Conservation (phyloP, 2,888 invertebrate species). For the Dasysyrphus tricinctus region DNA sequence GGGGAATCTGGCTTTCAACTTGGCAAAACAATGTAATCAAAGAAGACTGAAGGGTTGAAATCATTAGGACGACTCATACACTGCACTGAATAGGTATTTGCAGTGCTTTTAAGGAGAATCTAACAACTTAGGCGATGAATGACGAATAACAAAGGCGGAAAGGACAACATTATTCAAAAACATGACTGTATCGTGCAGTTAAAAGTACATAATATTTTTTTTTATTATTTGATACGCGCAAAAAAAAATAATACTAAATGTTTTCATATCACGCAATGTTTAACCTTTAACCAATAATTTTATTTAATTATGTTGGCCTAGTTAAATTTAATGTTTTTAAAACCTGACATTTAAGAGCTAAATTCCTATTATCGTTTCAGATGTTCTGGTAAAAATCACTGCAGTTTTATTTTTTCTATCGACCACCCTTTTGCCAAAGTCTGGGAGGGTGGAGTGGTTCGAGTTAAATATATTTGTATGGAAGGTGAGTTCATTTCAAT, state of each 20-base stretch:
- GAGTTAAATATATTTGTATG: constrained; percentile 89
- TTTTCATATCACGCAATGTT: constrained; percentile 19
- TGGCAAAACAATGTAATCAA: constrained; percentile 65
- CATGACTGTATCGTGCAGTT: constrained; percentile 15
- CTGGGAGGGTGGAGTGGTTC: constrained; percentile 88
- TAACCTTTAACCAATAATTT: constrained; percentile 22
- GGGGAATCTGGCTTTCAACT: constrained; percentile 48
- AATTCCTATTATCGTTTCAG: constrained; percentile 78
- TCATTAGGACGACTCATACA: constrained; percentile 38
- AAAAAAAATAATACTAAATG: constrained; percentile 3
- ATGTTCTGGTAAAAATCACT: constrained; percentile 90
- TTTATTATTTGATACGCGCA: background rate
- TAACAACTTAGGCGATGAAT: constrained; percentile 25
- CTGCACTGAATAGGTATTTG: constrained; percentile 36
- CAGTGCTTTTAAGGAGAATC: constrained; percentile 44
- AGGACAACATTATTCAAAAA: constrained; percentile 20
- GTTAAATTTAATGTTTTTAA: background rate
- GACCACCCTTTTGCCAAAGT: constrained; percentile 87
- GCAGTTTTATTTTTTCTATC: constrained; percentile 87
- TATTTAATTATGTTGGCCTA: background rate
- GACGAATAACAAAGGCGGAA: constrained; percentile 13
- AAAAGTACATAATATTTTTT: background rate
- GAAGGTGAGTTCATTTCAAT: constrained; percentile 86
- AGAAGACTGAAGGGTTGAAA: constrained; percentile 59
- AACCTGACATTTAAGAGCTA: background rate